Base-by-base conservation (phyloP, 2,888 invertebrate species). In the Drosophila mulleri region DNA sequence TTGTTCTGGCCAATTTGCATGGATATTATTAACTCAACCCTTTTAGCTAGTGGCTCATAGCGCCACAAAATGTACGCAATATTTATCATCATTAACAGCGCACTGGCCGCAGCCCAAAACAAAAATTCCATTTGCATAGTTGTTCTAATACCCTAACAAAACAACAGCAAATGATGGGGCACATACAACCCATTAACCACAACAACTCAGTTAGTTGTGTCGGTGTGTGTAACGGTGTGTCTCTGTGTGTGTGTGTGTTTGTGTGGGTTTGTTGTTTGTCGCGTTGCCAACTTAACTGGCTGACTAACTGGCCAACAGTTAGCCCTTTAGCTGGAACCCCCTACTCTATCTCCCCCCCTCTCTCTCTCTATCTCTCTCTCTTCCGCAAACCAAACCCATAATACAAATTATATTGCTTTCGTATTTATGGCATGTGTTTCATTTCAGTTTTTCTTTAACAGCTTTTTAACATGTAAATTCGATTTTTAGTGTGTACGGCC, bases 381-480 rank as follows among this genome's bases (percentile, higher is more conserved):
- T 32, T 1, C 5, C 3, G 14, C 18, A 16, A 59, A 77, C 63
- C 58, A 23, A 57, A 54, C 54, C 60, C 68, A 50, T 52, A 63
- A 67, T 67, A 76, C 53, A 75, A 83, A 81, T 72, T 64, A 74
- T 76, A 78, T 88, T 86, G 89, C 78, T 74, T 88, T 88, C 57
- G 73, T 75, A 86, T 85, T 85, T 83, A 86, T 75, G 68, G 70
- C 60, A 65, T 68, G 75, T 73, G 66, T 73, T 65, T 54, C 80
- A 70, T 73, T 80, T 72, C 80, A 65, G 72, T 80, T 68, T 71
- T 61, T 61, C 26, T 84, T 75, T 79, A 77, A 85, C 88, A 85
- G 85, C 82, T 65, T 73, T 80, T 87, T 77, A 86, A 72, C 88
- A 86, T 89, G 89, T 87, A 88, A 88, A 85, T 85, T 85, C 84